phyloP scores from a whole-genome alignment of 1,140 invertebrate genomes.

The Drosophila ercepeae region DNA sequence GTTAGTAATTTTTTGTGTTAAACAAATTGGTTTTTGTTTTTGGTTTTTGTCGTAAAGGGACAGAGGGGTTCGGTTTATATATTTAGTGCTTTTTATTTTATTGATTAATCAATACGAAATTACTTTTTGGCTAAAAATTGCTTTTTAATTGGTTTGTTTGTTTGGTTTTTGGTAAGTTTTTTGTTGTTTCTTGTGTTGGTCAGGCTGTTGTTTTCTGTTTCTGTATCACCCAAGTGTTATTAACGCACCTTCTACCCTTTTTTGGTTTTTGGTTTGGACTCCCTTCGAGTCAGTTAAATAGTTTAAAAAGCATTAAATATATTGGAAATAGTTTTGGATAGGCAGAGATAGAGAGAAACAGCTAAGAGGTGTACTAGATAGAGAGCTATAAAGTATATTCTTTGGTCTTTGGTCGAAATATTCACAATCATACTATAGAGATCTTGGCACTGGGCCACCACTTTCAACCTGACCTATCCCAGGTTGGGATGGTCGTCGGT shows the following conservation, averaged over 20 bases:
- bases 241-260: constrained; percentile 72
- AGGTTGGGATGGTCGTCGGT: neutral
- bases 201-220: constrained; percentile 38
- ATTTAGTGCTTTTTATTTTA: constrained; percentile 83
- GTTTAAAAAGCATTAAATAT: constrained; percentile 83
- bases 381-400: constrained; percentile 9
- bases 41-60: constrained; percentile 26
- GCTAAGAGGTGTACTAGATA: constrained; percentile 44
- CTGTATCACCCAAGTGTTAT: constrained; percentile 64
- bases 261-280: neutral
- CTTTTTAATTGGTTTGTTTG: constrained; percentile 73
- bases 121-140: constrained; percentile 66
- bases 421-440: constrained; percentile 19
- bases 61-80: constrained; percentile 42
- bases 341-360: constrained; percentile 35
- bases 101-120: constrained; percentile 78
- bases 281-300: constrained; percentile 14
- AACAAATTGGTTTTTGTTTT: constrained; percentile 52
- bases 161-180: constrained; percentile 34
- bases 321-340: constrained; percentile 13
- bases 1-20: constrained; percentile 76
- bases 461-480: constrained; percentile 4
- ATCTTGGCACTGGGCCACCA: too few relatives aligned
- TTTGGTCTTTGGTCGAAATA: constrained; percentile 40
- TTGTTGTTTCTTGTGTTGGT: constrained; percentile 44